Base-by-base conservation (phyloP, 2,797 vertebrate genomes). In the Schizothorax lantsangensis region DNA sequence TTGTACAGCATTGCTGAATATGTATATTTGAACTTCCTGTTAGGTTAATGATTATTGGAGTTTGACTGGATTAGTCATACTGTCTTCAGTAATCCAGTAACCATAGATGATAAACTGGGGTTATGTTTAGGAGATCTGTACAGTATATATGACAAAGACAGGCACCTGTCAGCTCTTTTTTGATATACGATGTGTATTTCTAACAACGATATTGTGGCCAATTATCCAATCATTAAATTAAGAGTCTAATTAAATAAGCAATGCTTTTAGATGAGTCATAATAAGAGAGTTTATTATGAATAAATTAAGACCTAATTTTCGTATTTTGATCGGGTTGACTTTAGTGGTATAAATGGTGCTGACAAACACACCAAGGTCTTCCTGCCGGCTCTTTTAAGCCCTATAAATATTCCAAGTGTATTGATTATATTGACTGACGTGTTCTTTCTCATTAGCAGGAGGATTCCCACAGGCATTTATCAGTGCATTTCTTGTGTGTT, bases 321-420 rank as follows among this genome's bases (percentile, higher is more conserved):
- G 23, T 52, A 11, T 66, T 78, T 85, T 33, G 26, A 77, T 69
- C 33, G 54, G 74, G 14, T 26, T 83, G 43, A 23, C 26, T 64
- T 43, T 71, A 6, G 5, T 59, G 6, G 30, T 68, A 66, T 30
- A 66, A 59, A 33, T 43, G 36, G 0, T 33, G 62, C 77, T 73
- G 77, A 62, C 40, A 59, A 81, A 86, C 1, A 7, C 57, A 86
- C 26, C 33, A 80, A 83, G 3, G 66, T 86, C 73, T 78, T 81
- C 23, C 52, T 21, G 45, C 15, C 5, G 66, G 10, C 64, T 83
- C 54, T 82, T 71, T 45, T 57, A 82, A 75, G 30, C 6, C 74
- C 49, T 59, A 73, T 86, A 68, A 83, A 88, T 86, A 88, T 88
- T 83, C 43, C 10, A 79, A 52, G 78, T 23, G 64, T 26, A 88